phyloP scores from a whole-genome alignment of 2,113 vertebrate species.

The Cryptoleucopteryx plumbea region DNA sequence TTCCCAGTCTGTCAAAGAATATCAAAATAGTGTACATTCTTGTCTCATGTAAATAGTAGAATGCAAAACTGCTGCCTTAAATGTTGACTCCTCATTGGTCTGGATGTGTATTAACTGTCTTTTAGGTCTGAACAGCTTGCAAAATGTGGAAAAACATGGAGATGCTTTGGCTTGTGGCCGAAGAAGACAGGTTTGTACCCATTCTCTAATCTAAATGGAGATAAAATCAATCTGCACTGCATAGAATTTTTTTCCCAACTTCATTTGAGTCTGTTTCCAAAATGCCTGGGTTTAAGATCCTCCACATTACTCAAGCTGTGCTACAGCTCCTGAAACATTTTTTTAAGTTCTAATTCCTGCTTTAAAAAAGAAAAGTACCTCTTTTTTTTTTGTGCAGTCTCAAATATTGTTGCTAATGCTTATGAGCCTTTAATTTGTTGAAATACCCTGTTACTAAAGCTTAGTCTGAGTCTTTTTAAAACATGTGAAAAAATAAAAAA shows the following conservation, averaged over 20 bases:
- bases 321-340: not conserved
- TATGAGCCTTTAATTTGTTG: not conserved
- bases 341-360: not conserved
- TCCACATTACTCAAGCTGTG: not conserved
- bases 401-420: not conserved
- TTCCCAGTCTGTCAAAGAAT: not conserved
- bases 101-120: not conserved
- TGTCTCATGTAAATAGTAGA: not conserved
- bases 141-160: not conserved
- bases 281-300: not conserved
- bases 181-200: constrained; percentile 52
- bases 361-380: not conserved
- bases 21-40: not conserved
- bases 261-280: not conserved
- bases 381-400: not conserved
- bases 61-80: not conserved
- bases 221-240: not conserved
- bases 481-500: not conserved
- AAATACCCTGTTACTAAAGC: not conserved
- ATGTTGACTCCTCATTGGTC: not conserved
- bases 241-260: not conserved
- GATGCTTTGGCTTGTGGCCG: not conserved
- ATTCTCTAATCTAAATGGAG: not conserved
- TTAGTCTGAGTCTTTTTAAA: not conserved
- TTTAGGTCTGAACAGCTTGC: not conserved